Conservation (phyloP, 1,140 invertebrate species). For the Thalassaphorura encarpata region DNA sequence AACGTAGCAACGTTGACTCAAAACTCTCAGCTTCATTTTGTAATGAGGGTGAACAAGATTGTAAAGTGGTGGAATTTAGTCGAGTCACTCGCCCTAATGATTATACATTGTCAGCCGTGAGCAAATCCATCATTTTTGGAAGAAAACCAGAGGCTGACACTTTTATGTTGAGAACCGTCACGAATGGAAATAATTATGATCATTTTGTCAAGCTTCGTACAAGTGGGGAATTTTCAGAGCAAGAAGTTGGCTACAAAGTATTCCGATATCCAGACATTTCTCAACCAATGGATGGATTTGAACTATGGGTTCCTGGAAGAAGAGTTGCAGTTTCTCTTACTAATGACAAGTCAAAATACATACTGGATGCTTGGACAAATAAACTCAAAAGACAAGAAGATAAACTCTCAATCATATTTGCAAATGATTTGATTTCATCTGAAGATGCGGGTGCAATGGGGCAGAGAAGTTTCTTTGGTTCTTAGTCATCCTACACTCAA, state of each 20-base stretch:
- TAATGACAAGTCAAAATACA: background rate
- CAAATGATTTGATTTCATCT: too few relatives aligned
- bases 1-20: slow-evolving; percentile 19
- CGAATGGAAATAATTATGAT: background rate
- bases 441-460: too few relatives aligned
- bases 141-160: slow-evolving; percentile 5
- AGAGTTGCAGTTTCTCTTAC: background rate
- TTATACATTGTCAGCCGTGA: slow-evolving; percentile 8
- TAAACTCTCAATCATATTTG: slow-evolving; percentile 10
- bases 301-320: slow-evolving; percentile 21
- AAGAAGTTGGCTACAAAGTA: slow-evolving; percentile 23
- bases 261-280: background rate
- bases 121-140: background rate
- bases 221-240: background rate
- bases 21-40: slow-evolving; percentile 11
- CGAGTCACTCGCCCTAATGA: slow-evolving; percentile 8
- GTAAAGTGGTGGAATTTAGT: slow-evolving; percentile 11
- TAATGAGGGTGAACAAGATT: slow-evolving; percentile 16
- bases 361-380: slow-evolving; percentile 14
- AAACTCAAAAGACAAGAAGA: slow-evolving; percentile 17
- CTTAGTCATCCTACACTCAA: slow-evolving; percentile 17
- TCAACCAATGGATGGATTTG: slow-evolving; percentile 9
- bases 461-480: too few relatives aligned
- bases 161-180: slow-evolving; percentile 8
- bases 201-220: background rate